phyloP scores from a whole-genome alignment of 2,113 vertebrate species.

The Petromus typicus region DNA sequence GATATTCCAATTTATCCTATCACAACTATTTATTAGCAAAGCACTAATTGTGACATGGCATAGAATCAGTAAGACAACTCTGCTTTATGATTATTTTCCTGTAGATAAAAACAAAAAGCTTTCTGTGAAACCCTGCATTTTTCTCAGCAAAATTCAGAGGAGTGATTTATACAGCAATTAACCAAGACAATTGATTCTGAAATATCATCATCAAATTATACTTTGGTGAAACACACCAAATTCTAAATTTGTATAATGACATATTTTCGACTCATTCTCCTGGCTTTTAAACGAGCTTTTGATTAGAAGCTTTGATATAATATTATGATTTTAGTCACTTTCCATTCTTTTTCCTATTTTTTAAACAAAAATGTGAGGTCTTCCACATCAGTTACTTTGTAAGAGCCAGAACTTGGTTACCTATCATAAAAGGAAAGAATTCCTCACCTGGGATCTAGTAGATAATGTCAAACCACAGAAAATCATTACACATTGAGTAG shows the following conservation, averaged over 20 bases:
- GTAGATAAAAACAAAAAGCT: background rate
- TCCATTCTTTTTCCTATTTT: background rate
- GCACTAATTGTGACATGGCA: slow-evolving; percentile 36
- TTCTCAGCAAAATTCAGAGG: background rate
- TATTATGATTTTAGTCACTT: background rate
- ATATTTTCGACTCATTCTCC: background rate
- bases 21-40: slow-evolving; percentile 51
- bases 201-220: background rate
- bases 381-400: background rate
- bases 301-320: background rate
- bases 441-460: background rate
- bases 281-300: background rate
- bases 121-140: background rate
- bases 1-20: background rate
- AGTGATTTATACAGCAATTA: background rate
- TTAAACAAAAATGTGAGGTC: slow-evolving; percentile 2
- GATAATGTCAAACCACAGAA: background rate
- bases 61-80: background rate
- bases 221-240: background rate
- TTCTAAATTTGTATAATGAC: background rate
- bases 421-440: background rate
- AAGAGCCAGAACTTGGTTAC: background rate
- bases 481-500: background rate
- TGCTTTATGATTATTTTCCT: background rate
- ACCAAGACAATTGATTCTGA: background rate